Conservation (phyloP, 2,888 invertebrate species). For the Chelonus formosanus region DNA sequence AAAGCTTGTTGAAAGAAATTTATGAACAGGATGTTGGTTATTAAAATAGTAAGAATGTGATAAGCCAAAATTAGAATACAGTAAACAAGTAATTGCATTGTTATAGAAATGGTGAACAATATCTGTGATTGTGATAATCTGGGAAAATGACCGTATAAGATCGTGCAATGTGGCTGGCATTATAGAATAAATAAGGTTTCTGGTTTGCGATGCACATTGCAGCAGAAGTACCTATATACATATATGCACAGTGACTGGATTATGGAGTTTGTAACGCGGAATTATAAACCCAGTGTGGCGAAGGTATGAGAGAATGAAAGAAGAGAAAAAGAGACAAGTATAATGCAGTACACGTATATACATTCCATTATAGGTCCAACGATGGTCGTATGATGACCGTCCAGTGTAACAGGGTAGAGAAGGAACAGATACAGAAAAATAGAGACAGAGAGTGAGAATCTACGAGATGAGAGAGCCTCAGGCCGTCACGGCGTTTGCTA, state of each 20-base stretch:
- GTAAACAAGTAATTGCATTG: not conserved
- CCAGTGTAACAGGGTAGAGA: slow-evolving; percentile 34
- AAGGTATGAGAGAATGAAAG: slow-evolving; percentile 31
- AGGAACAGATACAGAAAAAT: slow-evolving; percentile 31
- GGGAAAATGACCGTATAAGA: slow-evolving; percentile 39
- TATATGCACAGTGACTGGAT: slow-evolving; percentile 52
- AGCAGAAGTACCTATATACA: slow-evolving; percentile 36
- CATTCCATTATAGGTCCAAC: slow-evolving; percentile 16
- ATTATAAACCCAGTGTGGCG: slow-evolving; percentile 49
- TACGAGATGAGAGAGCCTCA: slow-evolving; percentile 50
- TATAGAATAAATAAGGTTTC: slow-evolving; percentile 47
- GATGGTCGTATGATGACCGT: slow-evolving; percentile 33
- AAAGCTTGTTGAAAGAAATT: too few relatives aligned
- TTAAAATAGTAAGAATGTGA: too few relatives aligned
- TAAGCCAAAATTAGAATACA: not conserved
- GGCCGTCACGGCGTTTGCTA: slow-evolving; percentile 47
- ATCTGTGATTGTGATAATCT: slow-evolving; percentile 27
- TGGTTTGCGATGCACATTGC: slow-evolving; percentile 40
- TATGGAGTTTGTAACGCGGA: slow-evolving; percentile 58
- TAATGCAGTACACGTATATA: not conserved
- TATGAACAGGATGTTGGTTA: too few relatives aligned
- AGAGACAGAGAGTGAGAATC: slow-evolving; percentile 42
- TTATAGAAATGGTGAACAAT: slow-evolving; percentile 4
- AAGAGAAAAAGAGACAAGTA: slow-evolving; percentile 6
- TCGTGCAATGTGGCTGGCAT: slow-evolving; percentile 47